Percentiles rank a stretch among this genome's conserved stretches.
Evolutionary conservation across 2,797 vertebrate genomes (phyloP).

Genomic region (Eulemur albifrons): DNA sequence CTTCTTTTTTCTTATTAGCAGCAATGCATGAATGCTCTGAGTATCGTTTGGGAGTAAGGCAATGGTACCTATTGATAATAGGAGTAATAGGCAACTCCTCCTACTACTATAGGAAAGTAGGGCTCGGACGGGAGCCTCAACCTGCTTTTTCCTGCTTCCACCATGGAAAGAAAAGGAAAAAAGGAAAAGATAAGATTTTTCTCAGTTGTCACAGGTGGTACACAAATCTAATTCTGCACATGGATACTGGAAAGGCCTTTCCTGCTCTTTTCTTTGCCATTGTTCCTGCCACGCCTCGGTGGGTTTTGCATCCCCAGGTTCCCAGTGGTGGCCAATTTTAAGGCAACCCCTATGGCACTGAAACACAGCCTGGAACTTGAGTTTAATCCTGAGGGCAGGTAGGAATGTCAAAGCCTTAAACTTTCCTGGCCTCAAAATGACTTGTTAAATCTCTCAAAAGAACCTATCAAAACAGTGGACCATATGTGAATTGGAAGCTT

Average conservation of each 20-base stretch:
- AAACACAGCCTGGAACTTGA: not conserved
- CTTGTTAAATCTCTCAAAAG: not conserved
- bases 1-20: not conserved
- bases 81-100: not conserved
- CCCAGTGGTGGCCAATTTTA: not conserved
- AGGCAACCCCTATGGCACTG: not conserved
- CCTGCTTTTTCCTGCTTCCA: not conserved
- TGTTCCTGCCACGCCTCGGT: not conserved
- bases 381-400: not conserved
- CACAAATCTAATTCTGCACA: not conserved
- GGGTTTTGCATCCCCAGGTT: not conserved
- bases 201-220: not conserved
- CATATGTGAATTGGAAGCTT: not conserved
- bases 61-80: not conserved
- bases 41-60: not conserved
- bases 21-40: not conserved
- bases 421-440: not conserved
- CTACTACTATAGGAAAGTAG: accelerated
- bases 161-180: not conserved
- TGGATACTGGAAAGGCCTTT: not conserved
- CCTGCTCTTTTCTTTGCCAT: not conserved
- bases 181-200: not conserved
- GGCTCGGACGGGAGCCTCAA: not conserved
- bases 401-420: not conserved
- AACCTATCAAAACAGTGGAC: not conserved